A percentile compares a stretch with the other conserved stretches of the same genome.
Conservation (phyloP, 2,113 vertebrate genomes). For the Neomonachus schauinslandi region DNA sequence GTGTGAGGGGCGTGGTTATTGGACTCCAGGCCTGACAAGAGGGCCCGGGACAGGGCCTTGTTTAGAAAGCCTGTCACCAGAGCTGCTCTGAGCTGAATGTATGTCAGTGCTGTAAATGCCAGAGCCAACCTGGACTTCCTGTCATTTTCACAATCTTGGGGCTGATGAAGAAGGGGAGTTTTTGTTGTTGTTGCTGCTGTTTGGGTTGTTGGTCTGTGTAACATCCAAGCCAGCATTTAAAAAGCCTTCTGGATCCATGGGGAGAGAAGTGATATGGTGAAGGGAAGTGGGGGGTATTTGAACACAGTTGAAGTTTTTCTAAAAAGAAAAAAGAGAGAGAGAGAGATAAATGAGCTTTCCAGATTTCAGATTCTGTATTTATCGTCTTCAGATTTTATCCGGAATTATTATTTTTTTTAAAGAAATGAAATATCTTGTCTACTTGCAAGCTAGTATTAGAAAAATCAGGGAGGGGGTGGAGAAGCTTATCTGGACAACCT, state of each 20-base stretch:
- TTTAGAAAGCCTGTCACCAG: slow-evolving; percentile 82
- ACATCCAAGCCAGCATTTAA: slow-evolving; percentile 53
- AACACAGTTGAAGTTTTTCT: slow-evolving; percentile 67
- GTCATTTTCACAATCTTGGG: slow-evolving; percentile 73
- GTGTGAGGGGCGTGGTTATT: not conserved
- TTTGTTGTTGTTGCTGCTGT: slow-evolving; percentile 62
- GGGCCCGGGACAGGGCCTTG: slow-evolving; percentile 57
- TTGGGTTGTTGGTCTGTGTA: slow-evolving; percentile 64
- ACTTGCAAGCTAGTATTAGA: not conserved
- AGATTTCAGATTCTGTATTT: slow-evolving; percentile 67
- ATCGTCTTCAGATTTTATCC: slow-evolving; percentile 43
- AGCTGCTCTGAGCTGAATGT: slow-evolving; percentile 71
- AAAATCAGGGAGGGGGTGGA: not conserved
- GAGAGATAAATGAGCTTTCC: slow-evolving; percentile 65
- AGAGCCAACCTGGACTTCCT: slow-evolving; percentile 78
- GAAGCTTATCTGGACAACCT: slow-evolving; percentile 47
- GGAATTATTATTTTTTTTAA: not conserved
- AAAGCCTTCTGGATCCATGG: slow-evolving; percentile 63
- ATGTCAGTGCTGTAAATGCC: slow-evolving; percentile 79
- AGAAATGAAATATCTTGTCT: slow-evolving; percentile 35
- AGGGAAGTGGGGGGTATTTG: slow-evolving; percentile 53
- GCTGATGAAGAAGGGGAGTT: slow-evolving; percentile 61
- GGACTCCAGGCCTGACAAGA: slow-evolving; percentile 64
- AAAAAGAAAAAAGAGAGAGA: slow-evolving; percentile 49
- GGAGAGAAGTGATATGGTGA: slow-evolving; percentile 63